A percentile compares a stretch with the other conserved stretches of the same genome.
These are phyloP conservation scores for Drosophila prosaltans DNA, from an alignment of 1,140 invertebrate species.

Conservation along the genomic window DNA sequence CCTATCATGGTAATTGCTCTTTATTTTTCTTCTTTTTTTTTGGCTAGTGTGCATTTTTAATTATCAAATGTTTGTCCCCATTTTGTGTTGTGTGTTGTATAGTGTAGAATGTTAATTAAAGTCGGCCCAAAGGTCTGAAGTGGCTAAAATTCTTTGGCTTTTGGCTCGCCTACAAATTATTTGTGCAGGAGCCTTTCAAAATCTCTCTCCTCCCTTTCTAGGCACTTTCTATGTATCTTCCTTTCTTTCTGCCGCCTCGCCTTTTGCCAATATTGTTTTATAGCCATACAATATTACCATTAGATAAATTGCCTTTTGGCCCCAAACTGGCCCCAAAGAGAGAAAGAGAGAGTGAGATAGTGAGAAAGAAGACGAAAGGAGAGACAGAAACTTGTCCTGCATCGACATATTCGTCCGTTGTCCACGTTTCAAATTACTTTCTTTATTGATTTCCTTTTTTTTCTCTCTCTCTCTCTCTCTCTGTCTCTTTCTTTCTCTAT, in stretches of 20 bases:
- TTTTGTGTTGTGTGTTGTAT: too few species aligned
- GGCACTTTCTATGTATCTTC: not conserved
- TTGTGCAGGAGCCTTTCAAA: not conserved
- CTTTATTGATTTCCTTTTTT: slow-evolving; percentile 70
- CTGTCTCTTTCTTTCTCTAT: slow-evolving; percentile 12
- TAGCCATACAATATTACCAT: slow-evolving; percentile 80
- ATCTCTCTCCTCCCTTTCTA: slow-evolving; percentile 9
- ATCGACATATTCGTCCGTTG: slow-evolving; percentile 11
- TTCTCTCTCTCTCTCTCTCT: not conserved
- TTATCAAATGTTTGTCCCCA: not conserved
- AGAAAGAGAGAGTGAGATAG: not conserved
- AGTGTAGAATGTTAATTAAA: slow-evolving; percentile 2
- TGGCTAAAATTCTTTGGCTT: slow-evolving; percentile 33
- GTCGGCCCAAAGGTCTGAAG: not conserved
- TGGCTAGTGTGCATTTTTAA: not conserved
- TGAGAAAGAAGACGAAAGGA: not conserved
- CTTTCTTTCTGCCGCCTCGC: slow-evolving; percentile 43
- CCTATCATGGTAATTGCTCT: not conserved
- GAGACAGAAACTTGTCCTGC: not conserved
- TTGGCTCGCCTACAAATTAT: slow-evolving; percentile 47
- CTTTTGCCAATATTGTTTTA: slow-evolving; percentile 80
- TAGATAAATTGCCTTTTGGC: slow-evolving; percentile 78
- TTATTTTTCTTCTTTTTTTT: not conserved
- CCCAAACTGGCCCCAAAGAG: slow-evolving; percentile 12
- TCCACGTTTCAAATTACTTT: slow-evolving; percentile 79